A percentile compares a stretch with the other conserved stretches of the same genome.
phyloP scores from a whole-genome alignment of 2,113 vertebrate species.

The Colius striatus region DNA sequence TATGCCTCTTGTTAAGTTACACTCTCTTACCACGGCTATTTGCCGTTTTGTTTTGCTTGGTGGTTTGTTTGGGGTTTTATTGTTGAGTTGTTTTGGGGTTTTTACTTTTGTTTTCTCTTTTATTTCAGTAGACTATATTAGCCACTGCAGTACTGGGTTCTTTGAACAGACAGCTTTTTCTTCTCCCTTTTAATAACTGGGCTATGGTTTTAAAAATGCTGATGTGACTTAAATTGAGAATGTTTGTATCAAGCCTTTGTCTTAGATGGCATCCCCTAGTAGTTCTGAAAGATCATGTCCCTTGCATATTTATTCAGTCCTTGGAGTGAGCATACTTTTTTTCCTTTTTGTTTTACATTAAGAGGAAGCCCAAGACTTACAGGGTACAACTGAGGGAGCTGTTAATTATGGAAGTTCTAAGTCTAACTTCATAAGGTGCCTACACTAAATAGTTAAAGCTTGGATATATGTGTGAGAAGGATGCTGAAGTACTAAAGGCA shows the following conservation, averaged over 20 bases:
- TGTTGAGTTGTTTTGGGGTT: neutral
- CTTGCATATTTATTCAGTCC: neutral
- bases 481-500: neutral
- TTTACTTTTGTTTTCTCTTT: neutral
- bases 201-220: neutral
- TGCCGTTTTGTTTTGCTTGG: neutral
- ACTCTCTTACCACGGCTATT: neutral
- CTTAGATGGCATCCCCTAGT: neutral
- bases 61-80: neutral
- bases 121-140: neutral
- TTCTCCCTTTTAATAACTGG: neutral
- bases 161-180: neutral
- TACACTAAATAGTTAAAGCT: neutral
- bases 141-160: neutral
- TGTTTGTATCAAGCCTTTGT: neutral
- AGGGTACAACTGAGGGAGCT: neutral
- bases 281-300: neutral
- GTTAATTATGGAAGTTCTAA: neutral
- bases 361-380: neutral
- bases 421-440: neutral
- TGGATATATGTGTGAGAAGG: neutral
- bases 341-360: neutral
- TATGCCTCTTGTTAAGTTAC: neutral
- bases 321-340: neutral
- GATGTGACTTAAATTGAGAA: neutral